Evolutionary conservation across 2,888 invertebrate genomes (phyloP), one percentile per base, ranked within the genome.

Genomic region (Pycnomerus fuliginosus): DNA sequence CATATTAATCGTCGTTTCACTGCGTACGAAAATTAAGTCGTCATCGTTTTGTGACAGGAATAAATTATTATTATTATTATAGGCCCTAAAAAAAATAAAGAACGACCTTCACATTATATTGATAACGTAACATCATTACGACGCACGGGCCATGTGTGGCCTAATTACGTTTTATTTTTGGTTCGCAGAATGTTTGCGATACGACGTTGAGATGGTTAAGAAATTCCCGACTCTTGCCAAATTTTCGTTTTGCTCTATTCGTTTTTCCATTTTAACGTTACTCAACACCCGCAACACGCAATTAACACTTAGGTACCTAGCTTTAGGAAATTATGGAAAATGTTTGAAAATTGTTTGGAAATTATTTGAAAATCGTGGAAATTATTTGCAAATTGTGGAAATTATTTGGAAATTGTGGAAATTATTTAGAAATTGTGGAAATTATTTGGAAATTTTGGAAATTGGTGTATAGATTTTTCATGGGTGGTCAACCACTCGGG

Each of bases 121-220:
- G 27, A 35, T 35, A 35, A 35, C 16, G 12, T 35, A 24, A 13
- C 11, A 12, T 8, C 8, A 11, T 2, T 28, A 13, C 28, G 28
- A 8, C 11, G 28, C 12, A 4, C 12, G 28, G 28, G 11, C 28
- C 12, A 12, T 11, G n/a, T 25, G 15, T 15, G 15, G 10, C 27
- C 32, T 32, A n/a, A 25, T 35, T 2, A 12, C n/a, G 7, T n/a
- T 8, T n/a, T 3, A 5, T 28, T 3, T 28, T 32, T 20, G 8
- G 1, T 13, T 10, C n/a, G 3, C 2, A n/a, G 16, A 10, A 11
- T 20, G 5, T 16, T 20, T 32, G 17, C 13, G 8, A 11, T 13
- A 3, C 10, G 20, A 16, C 17, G 23, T 35, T 36, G 36, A 16
- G 36, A 13, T 28, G 36, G 36, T 36, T 36, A 36, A 24, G 36